Conservation (phyloP, 2,797 vertebrate species). For the Oreonectes daqikongensis region DNA sequence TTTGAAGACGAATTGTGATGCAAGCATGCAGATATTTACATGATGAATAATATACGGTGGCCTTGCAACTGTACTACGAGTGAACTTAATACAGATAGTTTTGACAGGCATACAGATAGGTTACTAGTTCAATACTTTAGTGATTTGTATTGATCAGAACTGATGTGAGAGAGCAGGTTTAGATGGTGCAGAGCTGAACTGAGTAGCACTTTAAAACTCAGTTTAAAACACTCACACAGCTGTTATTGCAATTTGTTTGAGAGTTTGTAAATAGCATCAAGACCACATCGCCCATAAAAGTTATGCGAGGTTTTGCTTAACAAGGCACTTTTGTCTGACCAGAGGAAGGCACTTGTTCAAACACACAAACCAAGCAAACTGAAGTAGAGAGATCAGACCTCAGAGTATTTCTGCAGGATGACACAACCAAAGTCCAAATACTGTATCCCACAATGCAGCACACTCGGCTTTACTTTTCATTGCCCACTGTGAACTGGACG, state of each 20-base stretch:
- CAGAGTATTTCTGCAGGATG: neutral
- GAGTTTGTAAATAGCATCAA: constrained; percentile 57
- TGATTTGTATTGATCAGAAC: too few relatives aligned
- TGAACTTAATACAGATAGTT: too few relatives aligned
- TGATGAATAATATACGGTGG: too few relatives aligned
- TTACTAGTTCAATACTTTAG: too few relatives aligned
- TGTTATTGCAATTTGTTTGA: constrained; percentile 59
- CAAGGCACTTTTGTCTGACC: constrained; percentile 58
- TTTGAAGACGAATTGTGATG: neutral
- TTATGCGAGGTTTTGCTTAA: constrained; percentile 64
- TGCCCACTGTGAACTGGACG: neutral
- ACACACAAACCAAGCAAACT: constrained; percentile 54
- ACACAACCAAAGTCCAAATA: neutral
- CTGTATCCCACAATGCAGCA: neutral
- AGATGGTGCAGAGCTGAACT: constrained; percentile 1
- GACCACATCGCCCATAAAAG: constrained; percentile 55
- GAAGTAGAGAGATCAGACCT: constrained; percentile 35
- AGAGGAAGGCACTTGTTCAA: constrained; percentile 62
- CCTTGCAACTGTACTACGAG: too few relatives aligned
- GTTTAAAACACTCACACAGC: constrained; percentile 53
- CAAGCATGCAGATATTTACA: too few relatives aligned
- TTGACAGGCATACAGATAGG: too few relatives aligned
- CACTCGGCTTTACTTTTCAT: neutral
- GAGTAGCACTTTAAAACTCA: constrained; percentile 38
- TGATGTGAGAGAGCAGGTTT: constrained; percentile 8